A percentile compares a stretch with the other conserved stretches of the same genome.
These are phyloP conservation scores for Limosa lapponica DNA, from an alignment of 2,797 vertebrate genomes.

Conservation along the genomic window DNA sequence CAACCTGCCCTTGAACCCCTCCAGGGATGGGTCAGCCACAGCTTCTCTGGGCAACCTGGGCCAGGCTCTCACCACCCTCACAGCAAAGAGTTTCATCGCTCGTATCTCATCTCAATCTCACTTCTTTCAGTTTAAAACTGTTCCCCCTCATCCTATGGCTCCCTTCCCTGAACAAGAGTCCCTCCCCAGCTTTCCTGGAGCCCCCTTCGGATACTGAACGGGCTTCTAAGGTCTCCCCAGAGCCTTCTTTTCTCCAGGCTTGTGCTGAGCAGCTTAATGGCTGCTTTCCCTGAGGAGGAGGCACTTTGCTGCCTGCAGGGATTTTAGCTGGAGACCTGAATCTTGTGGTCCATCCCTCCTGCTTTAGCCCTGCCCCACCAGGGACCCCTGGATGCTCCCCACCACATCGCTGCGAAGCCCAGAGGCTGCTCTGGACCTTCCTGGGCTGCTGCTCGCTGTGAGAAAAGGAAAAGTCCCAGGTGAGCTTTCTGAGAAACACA, in stretches of 20 bases:
- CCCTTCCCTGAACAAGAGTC: not conserved
- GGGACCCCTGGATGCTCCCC: too few relatives aligned
- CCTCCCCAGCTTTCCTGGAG: not conserved
- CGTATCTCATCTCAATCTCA: not conserved
- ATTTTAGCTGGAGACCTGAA: not conserved
- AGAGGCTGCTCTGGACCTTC: not conserved
- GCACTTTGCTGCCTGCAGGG: not conserved
- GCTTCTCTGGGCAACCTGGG: not conserved
- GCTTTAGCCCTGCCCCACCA: not conserved
- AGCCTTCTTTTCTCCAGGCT: not conserved
- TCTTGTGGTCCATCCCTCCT: not conserved
- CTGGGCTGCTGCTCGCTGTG: not conserved
- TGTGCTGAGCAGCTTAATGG: not conserved
- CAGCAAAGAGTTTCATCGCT: not conserved
- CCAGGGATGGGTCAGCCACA: not conserved
- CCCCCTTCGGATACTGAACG: not conserved
- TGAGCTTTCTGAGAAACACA: not conserved
- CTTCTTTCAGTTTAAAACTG: not conserved
- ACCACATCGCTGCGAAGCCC: not conserved
- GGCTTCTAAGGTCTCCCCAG: not conserved
- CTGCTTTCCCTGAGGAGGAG: not conserved
- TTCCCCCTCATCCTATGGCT: not conserved
- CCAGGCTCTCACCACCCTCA: not conserved
- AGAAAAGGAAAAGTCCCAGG: not conserved
- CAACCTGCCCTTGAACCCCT: not conserved